Evolutionary conservation across 2,888 invertebrate species (phyloP), one percentile per base, ranked within the genome.

Genomic region (Drosophila sordidula): DNA sequence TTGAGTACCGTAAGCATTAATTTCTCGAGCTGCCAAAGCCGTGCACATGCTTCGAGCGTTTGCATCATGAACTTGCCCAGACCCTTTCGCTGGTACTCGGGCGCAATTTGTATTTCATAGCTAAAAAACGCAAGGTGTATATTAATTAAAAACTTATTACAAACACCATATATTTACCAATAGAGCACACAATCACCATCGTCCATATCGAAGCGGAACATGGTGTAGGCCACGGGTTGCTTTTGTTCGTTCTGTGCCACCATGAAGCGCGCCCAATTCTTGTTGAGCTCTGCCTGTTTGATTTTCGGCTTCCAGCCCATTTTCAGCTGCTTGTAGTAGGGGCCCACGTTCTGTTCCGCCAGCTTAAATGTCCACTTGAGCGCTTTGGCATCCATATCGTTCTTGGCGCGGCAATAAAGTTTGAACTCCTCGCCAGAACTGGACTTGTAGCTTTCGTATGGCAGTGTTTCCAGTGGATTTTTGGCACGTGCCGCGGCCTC

Each of bases 101-200:
- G 91, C 72, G 95, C 95, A 62, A 97, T 93, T 92, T 98, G 97
- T 79, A 98, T 93, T 92, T 98, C 97, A 92, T 97, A 97, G 91
- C 97, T 96, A 16, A 6, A 14, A 34, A 6, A 34, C 3, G 9
- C 29, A 14, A 3, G 25, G 6, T 26, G 3, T 5, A 6, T 3
- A 32, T 52, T 3, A 34, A n/a, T 4, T 8, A 3, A 11, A 39
- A 18, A 29, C 4, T 32, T 11, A 12, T 11, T 29, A 0, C 1
- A 6, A 50, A 11, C 6, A 0, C 0, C 6, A 36, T 4, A 9
- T 16, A 56, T 90, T 90, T 91, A 95, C 95, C 95, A 95, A 89
- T 96, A 96, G 4, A 96, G 87, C n/a, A 96, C 95, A 86, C 94
- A 93, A 42, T 93, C 90, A 0, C 94, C 95, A 82, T 94, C 93